Conservation (phyloP, 1,140 invertebrate genomes). For the Belonocnema kinseyi region DNA sequence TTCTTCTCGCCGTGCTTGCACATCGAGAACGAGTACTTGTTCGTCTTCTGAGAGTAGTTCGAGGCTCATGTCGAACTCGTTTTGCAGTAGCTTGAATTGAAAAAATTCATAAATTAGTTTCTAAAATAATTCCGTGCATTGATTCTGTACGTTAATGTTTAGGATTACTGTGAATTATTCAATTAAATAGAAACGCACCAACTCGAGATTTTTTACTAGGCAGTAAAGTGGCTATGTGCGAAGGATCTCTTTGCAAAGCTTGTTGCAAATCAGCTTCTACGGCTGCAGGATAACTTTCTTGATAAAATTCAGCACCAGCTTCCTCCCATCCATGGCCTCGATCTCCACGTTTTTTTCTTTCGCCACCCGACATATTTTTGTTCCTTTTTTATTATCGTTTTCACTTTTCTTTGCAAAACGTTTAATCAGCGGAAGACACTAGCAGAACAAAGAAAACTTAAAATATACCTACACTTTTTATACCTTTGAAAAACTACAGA, state of each 20-base stretch:
- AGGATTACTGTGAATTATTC: constrained; percentile 9
- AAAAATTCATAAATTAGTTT: constrained; percentile 41
- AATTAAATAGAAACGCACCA: constrained; percentile 72
- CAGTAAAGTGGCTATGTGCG: constrained; percentile 83
- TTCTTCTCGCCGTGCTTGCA: constrained; percentile 79
- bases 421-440: background rate
- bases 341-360: constrained; percentile 76
- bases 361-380: constrained; percentile 78
- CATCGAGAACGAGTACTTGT: constrained; percentile 80
- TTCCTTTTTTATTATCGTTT: background rate
- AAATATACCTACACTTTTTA: too few species aligned
- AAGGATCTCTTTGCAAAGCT: constrained; percentile 81
- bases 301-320: constrained; percentile 89
- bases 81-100: constrained; percentile 74
- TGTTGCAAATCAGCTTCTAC: constrained; percentile 82
- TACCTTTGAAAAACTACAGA: too few species aligned
- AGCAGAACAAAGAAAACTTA: background rate
- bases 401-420: background rate
- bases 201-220: constrained; percentile 86
- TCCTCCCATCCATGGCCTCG: constrained; percentile 86
- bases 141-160: background rate
- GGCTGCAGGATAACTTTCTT: constrained; percentile 86
- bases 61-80: constrained; percentile 73
- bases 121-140: constrained; percentile 14
- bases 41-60: constrained; percentile 79